Evolutionary conservation across 2,113 vertebrate genomes (phyloP), one percentile per base, ranked within the genome.

Genomic region (Zingel zingel): DNA sequence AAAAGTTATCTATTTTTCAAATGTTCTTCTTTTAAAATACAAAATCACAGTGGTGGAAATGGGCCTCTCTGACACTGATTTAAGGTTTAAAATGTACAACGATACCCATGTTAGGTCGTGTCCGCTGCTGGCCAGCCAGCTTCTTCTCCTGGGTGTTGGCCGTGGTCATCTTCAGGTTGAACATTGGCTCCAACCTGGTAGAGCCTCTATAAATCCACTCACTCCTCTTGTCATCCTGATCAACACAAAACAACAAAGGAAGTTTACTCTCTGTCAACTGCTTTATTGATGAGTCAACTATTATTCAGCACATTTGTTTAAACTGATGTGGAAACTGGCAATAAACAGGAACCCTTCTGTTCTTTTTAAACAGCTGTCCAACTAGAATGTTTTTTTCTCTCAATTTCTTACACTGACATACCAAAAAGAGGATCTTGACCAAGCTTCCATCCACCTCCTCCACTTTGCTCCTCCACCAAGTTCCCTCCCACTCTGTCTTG

Each of bases 131-230:
- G 1, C 97, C 98, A 0, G 96, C 96, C 58, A 97, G 96, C 81
- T 99, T 99, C 94, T 99, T 99, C 39, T 99, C 98, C 56, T 97
- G 95, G 1, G 96, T 94, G 90, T 95, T 97, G 39, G 98, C 98
- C 0, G 97, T 96, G 69, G 97, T 98, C 23, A 98, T 95, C 93
- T 99, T 99, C 95, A 99, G 96, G 93, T 98, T 99, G 94, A 98
- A 99, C 98, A 99, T 99, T 23, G 98, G 98, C 92, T 99, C 98
- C 4, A 99, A 92, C 50, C 98, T 96, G 0, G 98, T 99, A 54
- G 98, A 99, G 1, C 98, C 98, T 14, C 98, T 94, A 71, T 99
- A 99, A 89, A 99, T 99, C 98, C 98, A 99, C 90, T 99, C 98
- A 5, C 97, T 99, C 19, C 98, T 96, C 70, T 97, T 99, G 85